Conservation (phyloP, 1,140 invertebrate species). For the Drosophila athabasca region DNA sequence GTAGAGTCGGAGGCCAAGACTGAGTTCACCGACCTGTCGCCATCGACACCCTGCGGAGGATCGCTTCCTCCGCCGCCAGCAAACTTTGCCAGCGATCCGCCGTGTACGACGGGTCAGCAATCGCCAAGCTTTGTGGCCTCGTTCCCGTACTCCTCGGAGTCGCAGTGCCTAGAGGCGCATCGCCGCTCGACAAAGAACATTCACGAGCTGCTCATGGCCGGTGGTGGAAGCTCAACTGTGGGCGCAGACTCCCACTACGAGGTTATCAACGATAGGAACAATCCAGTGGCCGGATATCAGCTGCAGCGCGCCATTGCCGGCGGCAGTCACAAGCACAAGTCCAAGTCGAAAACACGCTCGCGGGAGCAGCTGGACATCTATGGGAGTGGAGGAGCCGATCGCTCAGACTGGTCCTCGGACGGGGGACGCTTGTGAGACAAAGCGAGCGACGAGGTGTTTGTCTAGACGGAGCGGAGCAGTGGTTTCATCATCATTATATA, state of each 20-base stretch:
- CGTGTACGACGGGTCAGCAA: slow-evolving; percentile 32
- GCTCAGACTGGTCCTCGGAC: slow-evolving; percentile 67
- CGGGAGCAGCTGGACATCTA: slow-evolving; percentile 69
- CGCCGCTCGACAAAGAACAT: slow-evolving; percentile 82
- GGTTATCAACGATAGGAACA: slow-evolving; percentile 61
- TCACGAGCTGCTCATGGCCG: slow-evolving; percentile 81
- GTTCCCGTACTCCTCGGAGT: slow-evolving; percentile 79
- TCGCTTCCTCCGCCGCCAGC: slow-evolving; percentile 57
- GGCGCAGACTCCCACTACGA: slow-evolving; percentile 55
- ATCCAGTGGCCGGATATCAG: slow-evolving; percentile 35
- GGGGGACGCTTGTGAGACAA: slow-evolving; percentile 72
- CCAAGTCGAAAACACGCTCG: slow-evolving; percentile 63
- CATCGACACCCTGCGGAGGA: slow-evolving; percentile 74
- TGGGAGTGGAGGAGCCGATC: slow-evolving; percentile 39
- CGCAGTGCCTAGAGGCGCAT: slow-evolving; percentile 80
- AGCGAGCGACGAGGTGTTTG: slow-evolving; percentile 55
- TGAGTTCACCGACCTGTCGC: slow-evolving; percentile 82
- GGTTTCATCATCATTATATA: slow-evolving; percentile 46
- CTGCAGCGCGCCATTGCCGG: slow-evolving; percentile 31
- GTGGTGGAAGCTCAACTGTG: slow-evolving; percentile 43
- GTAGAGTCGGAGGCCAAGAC: slow-evolving; percentile 83
- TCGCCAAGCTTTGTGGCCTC: slow-evolving; percentile 75
- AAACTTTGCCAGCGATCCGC: slow-evolving; percentile 70
- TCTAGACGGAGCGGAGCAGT: slow-evolving; percentile 40
- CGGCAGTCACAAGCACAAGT: slow-evolving; percentile 59